phyloP scores from a whole-genome alignment of 2,797 vertebrate species.

The Artibeus lituratus region DNA sequence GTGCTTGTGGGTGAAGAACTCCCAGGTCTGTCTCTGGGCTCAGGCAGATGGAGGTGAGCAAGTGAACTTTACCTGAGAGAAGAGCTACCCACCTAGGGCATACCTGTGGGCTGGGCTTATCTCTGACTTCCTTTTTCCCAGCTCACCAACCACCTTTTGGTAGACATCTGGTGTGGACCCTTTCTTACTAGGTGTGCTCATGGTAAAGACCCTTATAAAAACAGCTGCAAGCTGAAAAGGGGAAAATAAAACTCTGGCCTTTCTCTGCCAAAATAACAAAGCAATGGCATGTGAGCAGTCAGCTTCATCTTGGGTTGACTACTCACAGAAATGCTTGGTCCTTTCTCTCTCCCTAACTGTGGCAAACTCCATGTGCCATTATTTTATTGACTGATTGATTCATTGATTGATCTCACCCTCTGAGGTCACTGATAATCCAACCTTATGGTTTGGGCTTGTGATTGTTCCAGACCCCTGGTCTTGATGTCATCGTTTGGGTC shows the following conservation, averaged over 20 bases:
- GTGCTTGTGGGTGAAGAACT: not conserved
- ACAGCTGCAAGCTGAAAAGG: conserved; percentile 32
- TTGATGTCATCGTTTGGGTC: not conserved
- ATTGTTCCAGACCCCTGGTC: not conserved
- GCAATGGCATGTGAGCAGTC: not conserved
- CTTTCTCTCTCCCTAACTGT: fast-evolving
- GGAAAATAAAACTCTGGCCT: not conserved
- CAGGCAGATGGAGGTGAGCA: not conserved
- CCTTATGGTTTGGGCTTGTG: not conserved
- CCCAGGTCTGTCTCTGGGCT: not conserved
- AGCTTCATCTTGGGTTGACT: not conserved
- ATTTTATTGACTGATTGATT: not conserved
- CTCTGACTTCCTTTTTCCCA: not conserved
- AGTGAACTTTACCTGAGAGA: not conserved
- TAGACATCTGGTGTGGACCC: not conserved
- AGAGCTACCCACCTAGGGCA: not conserved
- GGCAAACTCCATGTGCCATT: not conserved
- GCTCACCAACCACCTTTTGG: not conserved
- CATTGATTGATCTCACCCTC: not conserved
- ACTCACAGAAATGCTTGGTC: not conserved
- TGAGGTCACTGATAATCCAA: not conserved
- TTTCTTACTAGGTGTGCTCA: not conserved
- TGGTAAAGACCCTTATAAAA: conserved; percentile 34
- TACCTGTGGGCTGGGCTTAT: not conserved
- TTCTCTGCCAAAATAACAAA: conserved; percentile 20